Conservation (phyloP, 2,113 vertebrate species). For the Castor canadensis region DNA sequence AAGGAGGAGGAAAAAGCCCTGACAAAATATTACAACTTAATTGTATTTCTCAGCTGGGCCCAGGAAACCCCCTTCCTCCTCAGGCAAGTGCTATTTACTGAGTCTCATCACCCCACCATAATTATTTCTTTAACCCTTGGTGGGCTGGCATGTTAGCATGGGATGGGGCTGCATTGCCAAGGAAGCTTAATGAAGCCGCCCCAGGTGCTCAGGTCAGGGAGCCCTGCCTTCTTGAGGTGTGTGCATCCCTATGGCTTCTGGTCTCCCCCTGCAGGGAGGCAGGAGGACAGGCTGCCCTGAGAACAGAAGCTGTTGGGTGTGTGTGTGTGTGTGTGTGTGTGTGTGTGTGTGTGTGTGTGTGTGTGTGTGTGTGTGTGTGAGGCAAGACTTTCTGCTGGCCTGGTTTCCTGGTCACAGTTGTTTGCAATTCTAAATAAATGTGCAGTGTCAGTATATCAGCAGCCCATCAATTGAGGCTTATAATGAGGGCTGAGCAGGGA, state of each 20-base stretch:
- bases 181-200: not conserved
- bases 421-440: constrained; percentile 70
- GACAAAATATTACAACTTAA: constrained; percentile 81
- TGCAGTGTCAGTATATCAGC: constrained; percentile 63
- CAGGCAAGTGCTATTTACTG: constrained; percentile 73
- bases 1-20: constrained; percentile 56
- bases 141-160: not conserved
- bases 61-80: constrained; percentile 74
- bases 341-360: no score
- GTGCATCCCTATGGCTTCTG: not conserved
- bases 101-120: constrained; percentile 61
- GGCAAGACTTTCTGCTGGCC: constrained; percentile 51
- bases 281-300: not conserved
- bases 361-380: no score
- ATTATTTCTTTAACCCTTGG: constrained; percentile 76
- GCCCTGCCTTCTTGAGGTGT: not conserved
- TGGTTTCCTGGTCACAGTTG: constrained; percentile 76
- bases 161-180: constrained; percentile 11
- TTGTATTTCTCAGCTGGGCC: constrained; percentile 76
- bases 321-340: no score
- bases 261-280: not conserved
- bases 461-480: constrained; percentile 59
- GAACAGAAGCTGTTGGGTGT: not conserved
- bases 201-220: not conserved
- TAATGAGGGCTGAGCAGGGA: constrained; percentile 55